phyloP scores from a whole-genome alignment of 1,140 invertebrate species.

The Brachystomella parvula region DNA sequence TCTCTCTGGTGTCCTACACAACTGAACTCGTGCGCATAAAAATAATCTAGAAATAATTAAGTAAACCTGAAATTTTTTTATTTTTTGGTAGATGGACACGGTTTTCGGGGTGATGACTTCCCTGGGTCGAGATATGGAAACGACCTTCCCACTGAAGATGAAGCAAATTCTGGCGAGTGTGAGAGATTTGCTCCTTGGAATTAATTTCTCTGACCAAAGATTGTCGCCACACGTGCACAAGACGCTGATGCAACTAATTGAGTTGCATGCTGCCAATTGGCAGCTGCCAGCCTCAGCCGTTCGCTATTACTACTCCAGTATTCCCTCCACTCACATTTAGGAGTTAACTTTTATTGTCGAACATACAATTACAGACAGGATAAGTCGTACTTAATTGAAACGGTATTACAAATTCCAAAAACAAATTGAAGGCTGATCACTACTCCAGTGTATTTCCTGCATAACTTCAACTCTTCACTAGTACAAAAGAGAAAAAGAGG shows the following conservation, averaged over 20 bases:
- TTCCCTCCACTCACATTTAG: too few species aligned
- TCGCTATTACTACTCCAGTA: slow-evolving; percentile 71
- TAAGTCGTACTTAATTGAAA: too few species aligned
- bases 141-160: slow-evolving; percentile 66
- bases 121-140: slow-evolving; percentile 73
- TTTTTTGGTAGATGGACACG: slow-evolving; percentile 62
- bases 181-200: slow-evolving; percentile 72
- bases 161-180: slow-evolving; percentile 65
- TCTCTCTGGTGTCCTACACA: slow-evolving; percentile 61
- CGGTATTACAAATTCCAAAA: too few species aligned
- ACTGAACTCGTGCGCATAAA: slow-evolving; percentile 57
- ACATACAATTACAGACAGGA: too few species aligned
- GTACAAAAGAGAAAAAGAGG: too few species aligned
- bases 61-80: slow-evolving; percentile 10
- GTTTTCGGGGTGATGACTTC: slow-evolving; percentile 77
- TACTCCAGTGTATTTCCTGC: too few species aligned
- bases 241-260: slow-evolving; percentile 76
- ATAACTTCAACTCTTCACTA: too few species aligned
- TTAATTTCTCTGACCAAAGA: slow-evolving; percentile 48
- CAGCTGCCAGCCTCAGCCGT: slow-evolving; percentile 76
- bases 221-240: slow-evolving; percentile 49
- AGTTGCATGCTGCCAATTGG: slow-evolving; percentile 78
- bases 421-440: too few species aligned
- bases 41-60: slow-evolving; percentile 8
- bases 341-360: too few species aligned